Percentiles rank a stretch among this genome's conserved stretches.
Conservation (phyloP, 2,888 invertebrate species). For the Tribolium freemani region DNA sequence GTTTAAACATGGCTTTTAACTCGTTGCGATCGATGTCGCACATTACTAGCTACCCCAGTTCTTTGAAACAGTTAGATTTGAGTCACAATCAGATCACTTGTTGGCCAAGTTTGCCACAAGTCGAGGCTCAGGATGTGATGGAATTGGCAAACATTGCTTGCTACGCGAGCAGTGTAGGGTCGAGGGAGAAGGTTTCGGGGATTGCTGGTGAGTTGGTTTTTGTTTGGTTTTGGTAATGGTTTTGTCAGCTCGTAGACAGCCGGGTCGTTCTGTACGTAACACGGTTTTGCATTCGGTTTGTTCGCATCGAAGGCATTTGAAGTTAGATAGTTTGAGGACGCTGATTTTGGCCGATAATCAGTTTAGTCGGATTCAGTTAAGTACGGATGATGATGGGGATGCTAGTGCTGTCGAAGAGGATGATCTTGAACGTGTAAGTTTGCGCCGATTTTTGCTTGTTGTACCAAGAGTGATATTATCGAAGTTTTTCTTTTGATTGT, state of each 20-base stretch:
- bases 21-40: conserved; percentile 84
- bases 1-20: conserved; percentile 94
- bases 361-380: conserved; percentile 83
- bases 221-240: background rate
- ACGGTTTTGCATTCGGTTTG: conserved; percentile 87
- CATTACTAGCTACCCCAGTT: conserved; percentile 90
- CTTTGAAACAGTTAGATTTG: conserved; percentile 91
- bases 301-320: conserved; percentile 85
- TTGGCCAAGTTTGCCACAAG: conserved; percentile 90
- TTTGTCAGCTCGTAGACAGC: conserved; percentile 64
- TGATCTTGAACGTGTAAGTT: conserved; percentile 74
- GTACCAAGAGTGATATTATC: conserved; percentile 7
- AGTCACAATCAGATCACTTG: conserved; percentile 92
- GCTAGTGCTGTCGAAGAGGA: conserved; percentile 72
- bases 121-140: conserved; percentile 72
- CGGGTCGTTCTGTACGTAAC: conserved; percentile 77
- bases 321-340: conserved; percentile 86
- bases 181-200: conserved; percentile 60
- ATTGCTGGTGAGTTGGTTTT: conserved; percentile 60
- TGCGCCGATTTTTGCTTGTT: background rate
- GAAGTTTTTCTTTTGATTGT: conserved; percentile 31
- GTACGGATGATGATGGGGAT: conserved; percentile 81
- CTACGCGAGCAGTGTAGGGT: conserved; percentile 66
- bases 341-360: conserved; percentile 90
- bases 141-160: conserved; percentile 81